Percentiles rank a stretch among this genome's conserved stretches.
These are phyloP conservation scores for Galeopterus variegatus DNA, from an alignment of 2,113 vertebrate genomes.

Conservation along the genomic window DNA sequence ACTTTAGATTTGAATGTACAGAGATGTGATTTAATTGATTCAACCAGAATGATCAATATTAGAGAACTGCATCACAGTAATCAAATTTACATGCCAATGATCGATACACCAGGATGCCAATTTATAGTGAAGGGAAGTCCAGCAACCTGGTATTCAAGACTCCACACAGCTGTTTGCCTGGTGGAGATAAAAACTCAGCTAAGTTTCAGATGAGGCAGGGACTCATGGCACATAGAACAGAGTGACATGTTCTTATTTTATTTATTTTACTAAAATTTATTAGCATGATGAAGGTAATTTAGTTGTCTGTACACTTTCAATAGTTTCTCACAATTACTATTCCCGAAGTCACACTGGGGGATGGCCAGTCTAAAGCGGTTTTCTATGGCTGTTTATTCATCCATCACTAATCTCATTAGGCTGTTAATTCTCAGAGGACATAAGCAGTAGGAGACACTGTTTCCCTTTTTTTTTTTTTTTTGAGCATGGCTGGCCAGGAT, in stretches of 20 bases:
- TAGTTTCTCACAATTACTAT: background rate
- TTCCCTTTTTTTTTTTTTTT: too few relatives aligned
- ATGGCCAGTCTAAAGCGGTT: background rate
- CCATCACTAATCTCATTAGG: slow-evolving; percentile 76
- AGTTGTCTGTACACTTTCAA: background rate
- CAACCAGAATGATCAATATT: background rate
- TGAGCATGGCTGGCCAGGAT: too few relatives aligned
- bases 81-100: background rate
- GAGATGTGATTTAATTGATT: slow-evolving; percentile 13
- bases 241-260: background rate
- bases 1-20: background rate
- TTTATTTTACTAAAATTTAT: background rate
- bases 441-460: background rate
- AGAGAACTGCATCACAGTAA: background rate
- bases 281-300: background rate
- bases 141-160: background rate
- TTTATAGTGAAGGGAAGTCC: background rate
- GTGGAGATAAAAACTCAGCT: too few relatives aligned
- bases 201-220: background rate
- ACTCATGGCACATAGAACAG: background rate
- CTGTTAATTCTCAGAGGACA: slow-evolving; percentile 65
- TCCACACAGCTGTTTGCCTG: background rate
- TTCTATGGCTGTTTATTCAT: slow-evolving; percentile 54
- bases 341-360: background rate
- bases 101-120: background rate